Conservation (phyloP, 2,888 invertebrate species). For the Drosophila mercatorum region DNA sequence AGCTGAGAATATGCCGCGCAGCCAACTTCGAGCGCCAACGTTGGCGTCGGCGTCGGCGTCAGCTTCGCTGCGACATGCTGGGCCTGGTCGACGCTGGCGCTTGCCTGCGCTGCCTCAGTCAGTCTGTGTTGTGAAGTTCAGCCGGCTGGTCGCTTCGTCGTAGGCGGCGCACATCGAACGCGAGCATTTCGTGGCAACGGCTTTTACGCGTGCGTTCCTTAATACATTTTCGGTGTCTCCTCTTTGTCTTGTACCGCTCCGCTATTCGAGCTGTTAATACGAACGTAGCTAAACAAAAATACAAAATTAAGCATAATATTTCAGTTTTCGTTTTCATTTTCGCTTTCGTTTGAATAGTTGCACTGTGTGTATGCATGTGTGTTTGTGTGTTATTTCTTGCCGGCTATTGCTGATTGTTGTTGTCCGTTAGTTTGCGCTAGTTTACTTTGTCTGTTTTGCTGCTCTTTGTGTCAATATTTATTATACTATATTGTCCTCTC, state of each 20-base stretch:
- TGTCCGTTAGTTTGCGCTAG: constrained; percentile 32
- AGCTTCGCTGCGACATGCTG: constrained; percentile 26
- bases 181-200: constrained; percentile 59
- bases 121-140: constrained; percentile 84
- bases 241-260: not conserved
- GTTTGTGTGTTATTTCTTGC: constrained; percentile 19
- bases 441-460: constrained; percentile 22
- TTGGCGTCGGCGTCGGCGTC: constrained; percentile 24
- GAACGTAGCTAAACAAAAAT: constrained; percentile 9
- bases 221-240: constrained; percentile 16
- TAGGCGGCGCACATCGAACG: constrained; percentile 60
- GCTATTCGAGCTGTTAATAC: not conserved
- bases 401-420: constrained; percentile 54
- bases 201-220: constrained; percentile 65
- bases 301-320: constrained; percentile 2
- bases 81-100: constrained; percentile 42
- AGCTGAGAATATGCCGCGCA: constrained; percentile 8
- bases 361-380: constrained; percentile 11
- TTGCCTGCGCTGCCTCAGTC: constrained; percentile 79
- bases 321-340: constrained; percentile 39
- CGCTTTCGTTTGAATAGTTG: constrained; percentile 36
- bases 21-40: not conserved
- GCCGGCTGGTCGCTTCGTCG: constrained; percentile 74
- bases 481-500: constrained; percentile 19
- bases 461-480: constrained; percentile 9